These are phyloP conservation scores for Strigamia maritima DNA, from an alignment of 2,888 invertebrate genomes.

Conservation along the genomic window DNA sequence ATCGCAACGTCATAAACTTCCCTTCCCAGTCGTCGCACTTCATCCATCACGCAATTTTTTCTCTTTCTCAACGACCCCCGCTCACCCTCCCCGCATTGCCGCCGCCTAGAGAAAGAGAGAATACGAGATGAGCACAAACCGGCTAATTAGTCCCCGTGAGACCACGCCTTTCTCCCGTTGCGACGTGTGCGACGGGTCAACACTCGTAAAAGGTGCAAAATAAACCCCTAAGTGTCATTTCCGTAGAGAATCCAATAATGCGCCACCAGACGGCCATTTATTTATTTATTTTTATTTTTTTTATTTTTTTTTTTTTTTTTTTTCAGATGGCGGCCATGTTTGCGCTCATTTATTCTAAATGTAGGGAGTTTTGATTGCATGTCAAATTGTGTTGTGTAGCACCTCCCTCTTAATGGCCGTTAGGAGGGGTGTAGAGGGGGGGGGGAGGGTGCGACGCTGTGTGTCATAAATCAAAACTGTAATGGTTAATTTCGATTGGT, in stretches of 20 bases:
- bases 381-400: neutral
- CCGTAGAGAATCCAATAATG: neutral
- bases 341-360: neutral
- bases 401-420: neutral
- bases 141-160: neutral
- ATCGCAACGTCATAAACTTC: neutral
- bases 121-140: neutral
- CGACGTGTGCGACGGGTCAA: neutral
- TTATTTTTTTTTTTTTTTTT: neutral
- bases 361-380: neutral
- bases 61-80: conserved; percentile 46
- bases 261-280: no score
- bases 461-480: neutral
- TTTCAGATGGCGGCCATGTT: neutral
- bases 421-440: neutral
- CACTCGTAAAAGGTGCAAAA: no score
- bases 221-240: no score
- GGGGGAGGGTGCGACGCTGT: neutral
- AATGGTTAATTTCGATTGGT: neutral
- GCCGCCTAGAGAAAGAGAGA: neutral
- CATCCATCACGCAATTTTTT: conserved; percentile 64
- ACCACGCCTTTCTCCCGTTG: neutral
- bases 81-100: neutral
- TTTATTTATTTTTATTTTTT: no score
- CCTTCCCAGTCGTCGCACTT: conserved; percentile 65